phyloP scores from a whole-genome alignment of 2,113 vertebrate species.

The Psephotus haematonotus region DNA sequence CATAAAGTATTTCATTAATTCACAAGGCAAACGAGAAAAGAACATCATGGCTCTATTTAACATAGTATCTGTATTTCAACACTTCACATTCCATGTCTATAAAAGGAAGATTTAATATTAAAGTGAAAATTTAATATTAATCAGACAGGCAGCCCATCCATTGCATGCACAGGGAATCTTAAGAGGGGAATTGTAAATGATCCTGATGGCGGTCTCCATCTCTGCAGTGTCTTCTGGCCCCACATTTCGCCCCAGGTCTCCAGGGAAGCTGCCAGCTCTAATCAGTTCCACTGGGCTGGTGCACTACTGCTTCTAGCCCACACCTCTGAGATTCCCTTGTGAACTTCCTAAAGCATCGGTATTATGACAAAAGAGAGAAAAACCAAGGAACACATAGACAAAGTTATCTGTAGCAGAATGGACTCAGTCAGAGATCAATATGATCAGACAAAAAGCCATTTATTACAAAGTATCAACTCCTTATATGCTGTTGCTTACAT shows the following conservation, averaged over 20 bases:
- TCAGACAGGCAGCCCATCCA: neutral
- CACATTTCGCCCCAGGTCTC: neutral
- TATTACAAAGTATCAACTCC: no score
- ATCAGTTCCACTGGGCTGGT: neutral
- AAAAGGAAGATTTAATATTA: neutral
- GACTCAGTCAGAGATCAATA: no score
- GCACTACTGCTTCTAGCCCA: neutral
- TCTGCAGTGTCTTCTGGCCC: neutral
- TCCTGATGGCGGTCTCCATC: neutral
- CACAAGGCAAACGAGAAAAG: neutral
- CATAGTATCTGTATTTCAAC: neutral
- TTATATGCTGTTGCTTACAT: no score
- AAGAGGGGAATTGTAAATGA: neutral
- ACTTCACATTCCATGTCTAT: neutral
- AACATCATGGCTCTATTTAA: neutral
- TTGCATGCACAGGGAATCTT: neutral
- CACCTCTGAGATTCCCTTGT: neutral
- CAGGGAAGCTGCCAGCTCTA: neutral
- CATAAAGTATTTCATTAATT: neutral
- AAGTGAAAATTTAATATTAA: neutral
- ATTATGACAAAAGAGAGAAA: neutral
- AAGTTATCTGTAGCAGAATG: neutral
- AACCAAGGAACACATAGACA: neutral
- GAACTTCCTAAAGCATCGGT: neutral
- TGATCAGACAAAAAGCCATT: no score